Evolutionary conservation across 2,888 invertebrate species (phyloP).

Genomic region (Tenthredo amoena): DNA sequence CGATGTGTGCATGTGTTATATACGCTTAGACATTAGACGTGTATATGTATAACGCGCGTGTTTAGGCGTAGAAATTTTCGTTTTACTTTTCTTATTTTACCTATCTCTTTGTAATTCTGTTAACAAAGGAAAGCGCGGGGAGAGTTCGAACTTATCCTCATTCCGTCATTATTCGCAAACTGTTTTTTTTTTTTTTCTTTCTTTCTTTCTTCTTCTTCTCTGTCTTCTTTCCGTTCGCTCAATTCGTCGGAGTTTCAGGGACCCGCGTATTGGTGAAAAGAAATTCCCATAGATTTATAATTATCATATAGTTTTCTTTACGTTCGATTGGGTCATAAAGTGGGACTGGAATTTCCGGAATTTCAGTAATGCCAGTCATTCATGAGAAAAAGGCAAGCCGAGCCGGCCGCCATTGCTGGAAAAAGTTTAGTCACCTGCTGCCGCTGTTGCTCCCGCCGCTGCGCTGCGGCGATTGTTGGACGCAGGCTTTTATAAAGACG

Average conservation of each 20-base stretch:
- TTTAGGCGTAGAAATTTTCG: background rate
- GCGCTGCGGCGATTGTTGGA: constrained; percentile 22
- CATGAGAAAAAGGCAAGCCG: constrained; percentile 50
- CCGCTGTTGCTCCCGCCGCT: background rate
- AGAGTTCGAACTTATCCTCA: background rate
- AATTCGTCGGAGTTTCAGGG: background rate
- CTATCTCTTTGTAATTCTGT: background rate
- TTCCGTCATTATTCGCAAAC: background rate
- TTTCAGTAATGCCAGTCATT: constrained; percentile 51
- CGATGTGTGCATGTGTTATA: background rate
- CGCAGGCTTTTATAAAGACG: constrained; percentile 24
- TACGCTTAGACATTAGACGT: background rate
- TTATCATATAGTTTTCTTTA: background rate
- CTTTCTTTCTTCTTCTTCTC: background rate
- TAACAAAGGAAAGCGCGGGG: background rate
- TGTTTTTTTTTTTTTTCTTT: background rate
- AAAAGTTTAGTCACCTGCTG: constrained; percentile 49
- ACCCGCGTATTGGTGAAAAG: background rate
- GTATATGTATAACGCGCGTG: constrained; percentile 21
- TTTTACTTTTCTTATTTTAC: background rate
- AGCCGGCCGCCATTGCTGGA: constrained; percentile 32
- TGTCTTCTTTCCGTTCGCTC: background rate
- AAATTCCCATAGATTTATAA: background rate
- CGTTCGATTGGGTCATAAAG: constrained; percentile 44
- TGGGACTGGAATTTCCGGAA: constrained; percentile 51